These are phyloP conservation scores for Sinocyclocheilus anophthalmus DNA, from an alignment of 2,113 vertebrate genomes.

Conservation along the genomic window DNA sequence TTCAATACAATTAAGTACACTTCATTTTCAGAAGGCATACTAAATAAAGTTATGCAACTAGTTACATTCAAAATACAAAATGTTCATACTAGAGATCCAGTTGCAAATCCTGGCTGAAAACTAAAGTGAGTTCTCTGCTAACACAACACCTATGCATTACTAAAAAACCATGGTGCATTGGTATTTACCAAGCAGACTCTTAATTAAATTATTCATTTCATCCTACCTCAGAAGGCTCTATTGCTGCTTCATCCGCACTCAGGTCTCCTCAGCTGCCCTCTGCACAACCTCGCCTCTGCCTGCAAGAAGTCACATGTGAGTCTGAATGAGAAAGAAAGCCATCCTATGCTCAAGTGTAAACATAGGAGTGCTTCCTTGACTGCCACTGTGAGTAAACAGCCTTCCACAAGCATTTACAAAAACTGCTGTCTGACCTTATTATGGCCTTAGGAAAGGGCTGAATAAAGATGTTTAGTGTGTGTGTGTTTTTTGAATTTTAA, in stretches of 20 bases:
- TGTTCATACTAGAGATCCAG: background rate
- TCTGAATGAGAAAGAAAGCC: slow-evolving; percentile 53
- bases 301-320: slow-evolving; percentile 62
- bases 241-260: background rate
- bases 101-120: background rate
- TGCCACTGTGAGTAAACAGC: slow-evolving; percentile 47
- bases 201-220: background rate
- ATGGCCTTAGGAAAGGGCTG: slow-evolving; percentile 3
- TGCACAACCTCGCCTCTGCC: slow-evolving; percentile 55
- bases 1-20: too few relatives aligned
- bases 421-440: slow-evolving; percentile 1
- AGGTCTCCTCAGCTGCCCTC: slow-evolving; percentile 44
- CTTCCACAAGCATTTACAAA: slow-evolving; percentile 30
- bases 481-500: background rate
- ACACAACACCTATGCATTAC: background rate
- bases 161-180: background rate
- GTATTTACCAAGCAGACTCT: background rate
- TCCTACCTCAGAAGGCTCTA: slow-evolving; percentile 15
- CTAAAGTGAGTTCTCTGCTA: background rate
- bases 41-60: background rate
- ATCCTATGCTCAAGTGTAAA: slow-evolving; percentile 62
- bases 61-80: background rate
- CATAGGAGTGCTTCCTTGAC: slow-evolving; percentile 67
- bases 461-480: slow-evolving; percentile 43
- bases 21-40: background rate